These are phyloP conservation scores for Rostratula benghalensis DNA, from an alignment of 2,113 vertebrate genomes.

Conservation along the genomic window DNA sequence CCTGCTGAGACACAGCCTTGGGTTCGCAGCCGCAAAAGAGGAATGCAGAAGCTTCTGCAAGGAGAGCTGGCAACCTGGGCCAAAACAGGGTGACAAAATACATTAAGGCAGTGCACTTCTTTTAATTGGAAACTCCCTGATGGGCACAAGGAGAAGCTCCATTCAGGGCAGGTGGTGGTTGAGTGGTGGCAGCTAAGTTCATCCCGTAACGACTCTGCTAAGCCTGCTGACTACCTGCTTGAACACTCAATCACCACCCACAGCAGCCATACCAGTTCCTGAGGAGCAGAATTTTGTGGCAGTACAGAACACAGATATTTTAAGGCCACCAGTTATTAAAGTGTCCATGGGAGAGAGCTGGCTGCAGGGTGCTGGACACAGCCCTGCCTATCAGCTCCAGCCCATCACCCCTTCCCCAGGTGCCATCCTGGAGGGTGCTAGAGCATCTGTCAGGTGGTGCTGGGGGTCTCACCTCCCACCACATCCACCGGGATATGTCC, in stretches of 20 bases:
- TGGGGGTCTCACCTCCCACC: not conserved
- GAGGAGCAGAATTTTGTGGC: not conserved
- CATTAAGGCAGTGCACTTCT: not conserved
- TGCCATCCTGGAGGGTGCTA: too few relatives aligned
- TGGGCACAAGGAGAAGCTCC: not conserved
- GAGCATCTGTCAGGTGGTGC: not conserved
- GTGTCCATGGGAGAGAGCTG: not conserved
- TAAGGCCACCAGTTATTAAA: not conserved
- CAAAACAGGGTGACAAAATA: not conserved
- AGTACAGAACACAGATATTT: not conserved
- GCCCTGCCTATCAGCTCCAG: fast-evolving
- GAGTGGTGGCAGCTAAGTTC: not conserved
- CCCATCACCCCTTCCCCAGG: not conserved
- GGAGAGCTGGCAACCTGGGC: not conserved
- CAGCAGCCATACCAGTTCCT: fast-evolving
- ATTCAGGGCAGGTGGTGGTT: not conserved
- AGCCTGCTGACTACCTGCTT: not conserved
- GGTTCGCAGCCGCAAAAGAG: not conserved
- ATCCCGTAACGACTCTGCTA: not conserved
- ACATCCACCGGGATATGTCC: fast-evolving
- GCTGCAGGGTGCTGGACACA: not conserved
- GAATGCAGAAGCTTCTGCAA: not conserved
- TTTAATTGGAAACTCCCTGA: not conserved
- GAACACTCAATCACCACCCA: not conserved
- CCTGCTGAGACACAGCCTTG: fast-evolving